Conservation (phyloP, 2,888 invertebrate species). For the Gasteruption jaculator region DNA sequence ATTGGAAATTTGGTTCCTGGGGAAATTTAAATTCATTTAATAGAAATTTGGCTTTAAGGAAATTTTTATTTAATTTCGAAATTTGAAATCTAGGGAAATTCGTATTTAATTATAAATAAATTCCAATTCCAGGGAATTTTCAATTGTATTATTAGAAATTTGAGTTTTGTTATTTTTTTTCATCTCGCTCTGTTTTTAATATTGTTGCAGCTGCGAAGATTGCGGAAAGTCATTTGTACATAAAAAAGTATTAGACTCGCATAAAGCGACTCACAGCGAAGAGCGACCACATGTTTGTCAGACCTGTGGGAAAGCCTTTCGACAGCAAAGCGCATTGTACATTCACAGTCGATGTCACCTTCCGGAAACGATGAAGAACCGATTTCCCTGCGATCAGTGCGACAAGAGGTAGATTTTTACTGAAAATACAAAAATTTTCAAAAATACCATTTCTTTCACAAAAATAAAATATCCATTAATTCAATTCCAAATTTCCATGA, state of each 20-base stretch:
- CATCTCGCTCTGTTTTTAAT: no score
- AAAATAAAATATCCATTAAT: constrained; percentile 4
- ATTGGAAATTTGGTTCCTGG: no score
- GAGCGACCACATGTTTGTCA: constrained; percentile 54
- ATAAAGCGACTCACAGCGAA: constrained; percentile 54
- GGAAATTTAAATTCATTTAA: no score
- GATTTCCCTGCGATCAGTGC: constrained; percentile 59
- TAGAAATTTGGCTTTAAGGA: no score
- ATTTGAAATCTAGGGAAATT: no score
- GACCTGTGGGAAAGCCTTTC: constrained; percentile 57
- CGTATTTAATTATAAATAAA: constrained; percentile 7
- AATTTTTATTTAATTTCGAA: no score
- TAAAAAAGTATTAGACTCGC: constrained; percentile 52
- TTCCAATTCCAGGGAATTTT: background rate
- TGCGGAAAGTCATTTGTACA: constrained; percentile 59
- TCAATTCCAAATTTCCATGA: no score
- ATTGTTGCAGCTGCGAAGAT: constrained; percentile 51
- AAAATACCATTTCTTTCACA: constrained; percentile 1
- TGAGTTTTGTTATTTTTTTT: constrained; percentile 11
- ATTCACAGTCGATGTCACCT: constrained; percentile 58
- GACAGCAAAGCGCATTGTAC: constrained; percentile 57
- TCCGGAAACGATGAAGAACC: constrained; percentile 57
- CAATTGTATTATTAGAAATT: background rate
- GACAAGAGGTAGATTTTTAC: constrained; percentile 50
- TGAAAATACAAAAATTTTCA: background rate